A percentile compares a stretch with the other conserved stretches of the same genome.
Evolutionary conservation across 64 coral and sea anemone species (phyloP).

Genomic region (Acropora tenuis): DNA sequence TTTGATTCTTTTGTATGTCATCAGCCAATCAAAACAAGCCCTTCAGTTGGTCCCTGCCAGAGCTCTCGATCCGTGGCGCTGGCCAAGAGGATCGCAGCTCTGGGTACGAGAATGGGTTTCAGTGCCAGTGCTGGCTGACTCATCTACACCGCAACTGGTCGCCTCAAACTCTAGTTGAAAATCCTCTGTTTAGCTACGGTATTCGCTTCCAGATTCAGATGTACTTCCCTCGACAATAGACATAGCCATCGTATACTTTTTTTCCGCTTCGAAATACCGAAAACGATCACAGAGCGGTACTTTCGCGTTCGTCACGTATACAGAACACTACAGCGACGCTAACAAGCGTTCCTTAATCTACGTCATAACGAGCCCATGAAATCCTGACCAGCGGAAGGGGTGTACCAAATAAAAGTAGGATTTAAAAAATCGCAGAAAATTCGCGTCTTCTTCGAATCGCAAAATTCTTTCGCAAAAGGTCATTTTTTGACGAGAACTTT

Average conservation of each 20-base stretch:
- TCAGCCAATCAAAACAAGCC: too few relatives aligned
- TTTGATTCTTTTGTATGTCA: too few relatives aligned
- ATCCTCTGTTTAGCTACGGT: not conserved
- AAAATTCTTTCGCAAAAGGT: too few relatives aligned
- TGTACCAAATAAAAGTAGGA: too few relatives aligned
- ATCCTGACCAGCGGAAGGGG: not conserved
- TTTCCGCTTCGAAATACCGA: not conserved
- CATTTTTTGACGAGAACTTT: too few relatives aligned
- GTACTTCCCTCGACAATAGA: not conserved
- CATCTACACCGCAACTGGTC: not conserved
- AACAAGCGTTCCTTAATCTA: not conserved
- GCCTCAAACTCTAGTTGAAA: not conserved
- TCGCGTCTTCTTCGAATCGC: too few relatives aligned
- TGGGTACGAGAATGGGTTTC: too few relatives aligned
- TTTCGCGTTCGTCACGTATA: not conserved
- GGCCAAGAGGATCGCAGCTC: too few relatives aligned
- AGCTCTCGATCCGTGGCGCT: too few relatives aligned
- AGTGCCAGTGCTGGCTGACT: not conserved
- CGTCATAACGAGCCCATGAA: not conserved
- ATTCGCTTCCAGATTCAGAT: not conserved
- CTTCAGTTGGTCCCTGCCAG: too few relatives aligned
- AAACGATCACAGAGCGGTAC: not conserved
- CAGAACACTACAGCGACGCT: not conserved
- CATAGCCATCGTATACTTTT: not conserved
- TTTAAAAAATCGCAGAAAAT: too few relatives aligned